Percentiles rank a stretch among this genome's conserved stretches.
phyloP scores from a whole-genome alignment of 2,888 invertebrate genomes.

The Chromoteleia sp. region DNA sequence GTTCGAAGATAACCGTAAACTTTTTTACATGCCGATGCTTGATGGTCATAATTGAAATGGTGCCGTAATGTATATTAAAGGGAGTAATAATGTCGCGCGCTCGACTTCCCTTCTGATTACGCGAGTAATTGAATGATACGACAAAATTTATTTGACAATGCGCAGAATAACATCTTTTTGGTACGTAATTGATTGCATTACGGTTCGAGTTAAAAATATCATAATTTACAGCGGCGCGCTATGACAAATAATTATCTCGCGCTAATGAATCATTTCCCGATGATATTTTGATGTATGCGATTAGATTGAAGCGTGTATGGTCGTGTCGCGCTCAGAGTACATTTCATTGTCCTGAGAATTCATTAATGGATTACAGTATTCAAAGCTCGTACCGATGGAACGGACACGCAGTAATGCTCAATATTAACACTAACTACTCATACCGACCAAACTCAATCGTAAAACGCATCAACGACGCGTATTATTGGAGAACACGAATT shows the following conservation, averaged over 20 bases:
- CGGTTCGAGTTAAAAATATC: too few species aligned
- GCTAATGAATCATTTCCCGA: constrained; percentile 29
- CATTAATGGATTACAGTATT: constrained; percentile 57
- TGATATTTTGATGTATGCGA: constrained; percentile 20
- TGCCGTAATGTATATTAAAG: constrained; percentile 60
- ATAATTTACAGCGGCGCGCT: too few species aligned
- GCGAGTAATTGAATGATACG: constrained; percentile 52
- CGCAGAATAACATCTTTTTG: not conserved
- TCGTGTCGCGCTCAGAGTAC: constrained; percentile 41
- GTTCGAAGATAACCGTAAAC: constrained; percentile 43
- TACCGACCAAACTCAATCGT: constrained; percentile 39
- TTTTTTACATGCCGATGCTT: constrained; percentile 52
- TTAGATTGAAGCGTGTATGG: constrained; percentile 37
- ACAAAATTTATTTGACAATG: constrained; percentile 19
- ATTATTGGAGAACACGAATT: constrained; percentile 37
- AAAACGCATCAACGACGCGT: constrained; percentile 47
- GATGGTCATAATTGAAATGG: constrained; percentile 62
- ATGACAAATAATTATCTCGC: constrained; percentile 16
- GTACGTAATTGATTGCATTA: too few species aligned
- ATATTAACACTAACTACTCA: constrained; percentile 60
- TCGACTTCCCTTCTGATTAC: constrained; percentile 26
- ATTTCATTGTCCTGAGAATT: constrained; percentile 64
- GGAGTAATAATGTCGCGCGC: constrained; percentile 39
- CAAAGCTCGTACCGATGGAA: constrained; percentile 41
- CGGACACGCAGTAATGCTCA: constrained; percentile 31